Conservation (phyloP, 2,888 invertebrate genomes). For the Yponomeuta sedellus region DNA sequence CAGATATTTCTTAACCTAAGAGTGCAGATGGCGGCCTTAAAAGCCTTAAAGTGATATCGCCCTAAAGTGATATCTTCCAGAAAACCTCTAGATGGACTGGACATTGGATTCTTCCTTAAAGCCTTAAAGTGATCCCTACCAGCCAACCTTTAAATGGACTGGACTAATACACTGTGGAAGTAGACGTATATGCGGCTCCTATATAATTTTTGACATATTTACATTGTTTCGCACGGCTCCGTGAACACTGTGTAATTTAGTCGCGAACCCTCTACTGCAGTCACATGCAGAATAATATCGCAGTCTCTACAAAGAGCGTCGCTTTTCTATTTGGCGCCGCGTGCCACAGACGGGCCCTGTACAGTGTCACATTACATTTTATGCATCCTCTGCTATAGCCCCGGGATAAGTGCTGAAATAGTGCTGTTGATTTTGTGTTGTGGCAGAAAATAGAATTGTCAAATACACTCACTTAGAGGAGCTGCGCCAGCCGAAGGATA, state of each 20-base stretch:
- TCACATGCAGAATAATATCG: neutral
- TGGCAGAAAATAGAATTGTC: neutral
- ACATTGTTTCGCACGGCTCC: too few species aligned
- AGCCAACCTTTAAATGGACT: too few species aligned
- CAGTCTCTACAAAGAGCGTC: neutral
- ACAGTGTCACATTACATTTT: slow-evolving; percentile 3
- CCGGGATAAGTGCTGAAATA: neutral
- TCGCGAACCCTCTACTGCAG: neutral
- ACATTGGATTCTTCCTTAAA: too few species aligned
- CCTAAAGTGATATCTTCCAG: too few species aligned
- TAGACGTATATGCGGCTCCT: too few species aligned
- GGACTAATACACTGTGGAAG: too few species aligned
- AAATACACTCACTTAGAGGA: neutral
- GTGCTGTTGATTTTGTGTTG: neutral
- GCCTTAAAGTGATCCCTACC: too few species aligned
- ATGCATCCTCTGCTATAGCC: neutral
- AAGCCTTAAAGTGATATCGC: too few species aligned
- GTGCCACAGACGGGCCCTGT: neutral
- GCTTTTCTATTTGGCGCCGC: neutral
- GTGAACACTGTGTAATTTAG: neutral
- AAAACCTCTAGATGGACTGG: too few species aligned
- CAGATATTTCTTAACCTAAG: too few species aligned
- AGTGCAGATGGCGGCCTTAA: too few species aligned
- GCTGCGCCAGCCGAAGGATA: neutral
- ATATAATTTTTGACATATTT: too few species aligned